These are phyloP conservation scores for Microplitis mediator DNA, from an alignment of 1,140 invertebrate genomes.

Conservation along the genomic window DNA sequence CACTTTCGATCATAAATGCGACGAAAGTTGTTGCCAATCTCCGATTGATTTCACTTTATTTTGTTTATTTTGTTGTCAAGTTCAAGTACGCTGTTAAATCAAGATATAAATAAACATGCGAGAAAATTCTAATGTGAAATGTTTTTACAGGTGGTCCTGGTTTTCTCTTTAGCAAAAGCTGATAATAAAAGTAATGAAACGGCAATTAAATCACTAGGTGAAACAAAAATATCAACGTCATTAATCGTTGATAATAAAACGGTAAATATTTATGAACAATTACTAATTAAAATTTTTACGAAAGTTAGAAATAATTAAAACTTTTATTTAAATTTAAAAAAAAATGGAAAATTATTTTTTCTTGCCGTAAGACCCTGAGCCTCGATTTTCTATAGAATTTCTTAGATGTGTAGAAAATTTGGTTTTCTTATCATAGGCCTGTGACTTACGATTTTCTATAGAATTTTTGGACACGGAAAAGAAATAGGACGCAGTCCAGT, in stretches of 20 bases:
- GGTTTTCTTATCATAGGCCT: too few relatives aligned
- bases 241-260: conserved; percentile 59
- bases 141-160: conserved; percentile 24
- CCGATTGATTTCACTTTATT: conserved; percentile 28
- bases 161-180: conserved; percentile 9
- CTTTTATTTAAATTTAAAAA: too few relatives aligned
- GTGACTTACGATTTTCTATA: too few relatives aligned
- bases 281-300: too few relatives aligned
- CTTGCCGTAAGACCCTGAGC: too few relatives aligned
- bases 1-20: conserved; percentile 30
- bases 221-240: conserved; percentile 56
- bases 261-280: conserved; percentile 12
- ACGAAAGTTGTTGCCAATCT: conserved; percentile 20
- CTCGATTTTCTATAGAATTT: too few relatives aligned
- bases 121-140: neutral
- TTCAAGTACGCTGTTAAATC: neutral
- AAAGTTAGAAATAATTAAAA: too few relatives aligned
- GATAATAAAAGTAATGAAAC: conserved; percentile 33
- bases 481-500: too few relatives aligned
- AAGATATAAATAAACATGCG: neutral
- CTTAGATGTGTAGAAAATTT: too few relatives aligned
- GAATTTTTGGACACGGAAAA: too few relatives aligned
- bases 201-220: conserved; percentile 29
- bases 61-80: conserved; percentile 9
- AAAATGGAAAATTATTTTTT: too few relatives aligned